Conservation (phyloP, 2,797 vertebrate species). For the Syngnathus rostellatus region DNA sequence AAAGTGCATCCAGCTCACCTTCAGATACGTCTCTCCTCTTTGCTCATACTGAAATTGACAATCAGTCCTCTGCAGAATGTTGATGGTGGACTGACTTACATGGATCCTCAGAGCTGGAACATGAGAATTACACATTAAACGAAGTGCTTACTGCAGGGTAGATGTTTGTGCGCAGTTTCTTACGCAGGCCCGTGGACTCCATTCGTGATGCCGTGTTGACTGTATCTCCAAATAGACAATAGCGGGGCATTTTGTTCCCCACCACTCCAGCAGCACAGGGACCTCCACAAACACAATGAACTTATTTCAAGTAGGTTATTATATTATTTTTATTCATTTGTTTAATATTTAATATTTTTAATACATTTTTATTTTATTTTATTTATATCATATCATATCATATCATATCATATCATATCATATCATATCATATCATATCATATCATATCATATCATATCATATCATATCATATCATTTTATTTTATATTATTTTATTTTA, state of each 20-base stretch:
- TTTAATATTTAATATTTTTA: too few relatives aligned
- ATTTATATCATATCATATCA: too few relatives aligned
- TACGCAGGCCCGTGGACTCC: conserved; percentile 95
- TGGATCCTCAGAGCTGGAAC: conserved; percentile 87
- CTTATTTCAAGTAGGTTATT: background rate
- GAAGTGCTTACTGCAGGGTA: conserved; percentile 4
- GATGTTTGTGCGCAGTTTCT: conserved; percentile 43
- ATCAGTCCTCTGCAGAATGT: conserved; percentile 85
- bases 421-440: too few relatives aligned
- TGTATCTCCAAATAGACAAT: conserved; percentile 91
- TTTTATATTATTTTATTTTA: too few relatives aligned
- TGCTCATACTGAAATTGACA: conserved; percentile 82
- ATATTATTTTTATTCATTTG: too few relatives aligned
- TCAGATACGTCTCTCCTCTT: conserved; percentile 89
- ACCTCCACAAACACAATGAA: conserved; percentile 57
- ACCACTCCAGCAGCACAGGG: conserved; percentile 93
- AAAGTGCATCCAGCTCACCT: conserved; percentile 64
- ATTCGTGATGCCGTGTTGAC: conserved; percentile 93
- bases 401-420: too few relatives aligned
- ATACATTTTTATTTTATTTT: too few relatives aligned
- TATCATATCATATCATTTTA: too few relatives aligned
- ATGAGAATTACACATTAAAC: background rate
- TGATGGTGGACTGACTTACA: conserved; percentile 81
- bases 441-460: too few relatives aligned
- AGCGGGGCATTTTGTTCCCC: conserved; percentile 95